phyloP scores from a whole-genome alignment of 2,797 vertebrate species.

The Mormyrus hasselquistii region DNA sequence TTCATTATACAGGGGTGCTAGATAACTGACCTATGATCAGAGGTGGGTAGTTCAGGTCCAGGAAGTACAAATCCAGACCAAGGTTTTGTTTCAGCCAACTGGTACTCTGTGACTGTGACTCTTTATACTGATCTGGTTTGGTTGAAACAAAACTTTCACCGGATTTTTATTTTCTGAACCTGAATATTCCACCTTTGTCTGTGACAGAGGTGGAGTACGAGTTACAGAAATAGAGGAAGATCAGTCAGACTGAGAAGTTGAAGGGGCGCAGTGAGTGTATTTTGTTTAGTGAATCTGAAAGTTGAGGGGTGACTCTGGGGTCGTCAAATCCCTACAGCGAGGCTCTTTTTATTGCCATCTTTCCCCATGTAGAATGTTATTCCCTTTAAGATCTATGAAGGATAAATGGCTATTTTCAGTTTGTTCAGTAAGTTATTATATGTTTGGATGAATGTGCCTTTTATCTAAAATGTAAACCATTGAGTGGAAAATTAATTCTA shows the following conservation, averaged over 20 bases:
- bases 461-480: neutral
- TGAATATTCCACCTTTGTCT: neutral
- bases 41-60: neutral
- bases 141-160: neutral
- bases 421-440: neutral
- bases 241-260: neutral
- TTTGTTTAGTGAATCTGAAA: neutral
- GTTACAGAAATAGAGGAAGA: constrained; percentile 14
- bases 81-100: neutral
- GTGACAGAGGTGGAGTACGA: constrained; percentile 1
- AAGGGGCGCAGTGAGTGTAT: neutral
- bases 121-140: neutral
- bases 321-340: neutral
- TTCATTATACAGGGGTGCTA: neutral
- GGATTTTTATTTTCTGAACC: neutral
- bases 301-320: neutral
- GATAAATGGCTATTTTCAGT: neutral
- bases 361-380: neutral
- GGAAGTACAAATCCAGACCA: neutral
- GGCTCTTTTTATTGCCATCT: neutral
- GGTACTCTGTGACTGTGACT: neutral
- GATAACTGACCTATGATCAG: neutral
- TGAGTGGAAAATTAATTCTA: neutral
- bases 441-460: neutral
- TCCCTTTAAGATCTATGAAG: neutral